Evolutionary conservation across 2,797 vertebrate species (phyloP).

Genomic region (Oophaga sylvatica): DNA sequence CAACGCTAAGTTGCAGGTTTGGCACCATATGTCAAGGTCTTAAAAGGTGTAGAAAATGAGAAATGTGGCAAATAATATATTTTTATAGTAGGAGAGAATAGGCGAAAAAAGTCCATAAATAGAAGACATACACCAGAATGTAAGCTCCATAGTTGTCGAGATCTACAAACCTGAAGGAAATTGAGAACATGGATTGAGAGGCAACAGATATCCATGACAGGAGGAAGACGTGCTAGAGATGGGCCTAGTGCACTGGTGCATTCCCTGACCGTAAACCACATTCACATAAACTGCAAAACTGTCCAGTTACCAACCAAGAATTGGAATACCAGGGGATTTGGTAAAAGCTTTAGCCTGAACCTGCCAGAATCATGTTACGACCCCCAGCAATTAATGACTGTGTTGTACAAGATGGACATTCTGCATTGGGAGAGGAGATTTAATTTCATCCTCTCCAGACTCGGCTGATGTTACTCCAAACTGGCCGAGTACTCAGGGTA

Average conservation of each 20-base stretch:
- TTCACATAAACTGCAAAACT: not conserved
- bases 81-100: not conserved
- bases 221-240: not conserved
- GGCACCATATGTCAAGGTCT: no score
- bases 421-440: constrained; percentile 18
- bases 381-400: not conserved
- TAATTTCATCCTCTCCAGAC: not conserved
- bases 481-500: not conserved
- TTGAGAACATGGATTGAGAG: not conserved
- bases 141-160: not conserved
- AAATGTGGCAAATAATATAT: not conserved
- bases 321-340: constrained; percentile 7
- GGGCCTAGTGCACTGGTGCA: not conserved
- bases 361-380: not conserved
- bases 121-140: not conserved
- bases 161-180: not conserved
- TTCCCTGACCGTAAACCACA: not conserved
- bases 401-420: not conserved
- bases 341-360: constrained; percentile 40
- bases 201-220: not conserved
- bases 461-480: not conserved
- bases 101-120: not conserved
- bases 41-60: no score
- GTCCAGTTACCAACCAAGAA: constrained; percentile 17
- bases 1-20: no score